Conservation (phyloP, 37 sponge, comb jelly and placozoan species). For the Geodia barretti region DNA sequence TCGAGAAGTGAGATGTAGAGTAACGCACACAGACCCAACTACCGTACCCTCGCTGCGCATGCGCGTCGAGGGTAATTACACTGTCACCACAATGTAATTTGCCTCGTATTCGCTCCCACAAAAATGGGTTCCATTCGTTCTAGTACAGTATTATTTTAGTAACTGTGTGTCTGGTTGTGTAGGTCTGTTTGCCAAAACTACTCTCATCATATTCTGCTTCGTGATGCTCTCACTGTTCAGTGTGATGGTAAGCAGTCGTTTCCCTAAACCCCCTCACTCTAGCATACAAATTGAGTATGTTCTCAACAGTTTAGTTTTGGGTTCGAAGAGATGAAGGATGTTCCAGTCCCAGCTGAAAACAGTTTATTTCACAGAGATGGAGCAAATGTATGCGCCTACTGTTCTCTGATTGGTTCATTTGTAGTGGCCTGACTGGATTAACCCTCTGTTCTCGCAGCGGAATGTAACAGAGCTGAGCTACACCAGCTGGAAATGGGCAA, state of each 20-base stretch:
- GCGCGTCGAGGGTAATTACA: too few species aligned
- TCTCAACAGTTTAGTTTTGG: slow-evolving; percentile 72
- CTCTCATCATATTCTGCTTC: slow-evolving; percentile 80
- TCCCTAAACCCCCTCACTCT: neutral
- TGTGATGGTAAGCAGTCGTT: slow-evolving; percentile 68
- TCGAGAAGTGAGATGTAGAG: too few species aligned
- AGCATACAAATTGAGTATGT: neutral
- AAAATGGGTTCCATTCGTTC: too few species aligned
- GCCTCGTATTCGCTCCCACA: too few species aligned
- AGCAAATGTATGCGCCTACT: too few species aligned
- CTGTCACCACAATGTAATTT: too few species aligned
- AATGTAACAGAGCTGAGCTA: slow-evolving; percentile 27
- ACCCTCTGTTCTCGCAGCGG: neutral
- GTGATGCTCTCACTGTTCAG: slow-evolving; percentile 85
- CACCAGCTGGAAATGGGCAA: slow-evolving; percentile 63
- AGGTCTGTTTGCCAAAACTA: slow-evolving; percentile 95
- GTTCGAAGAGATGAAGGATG: neutral
- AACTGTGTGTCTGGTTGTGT: neutral
- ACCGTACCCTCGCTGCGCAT: too few species aligned
- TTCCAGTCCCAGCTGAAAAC: slow-evolving; percentile 15
- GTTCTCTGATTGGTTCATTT: too few species aligned
- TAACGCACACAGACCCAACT: too few species aligned
- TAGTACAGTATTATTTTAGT: neutral
- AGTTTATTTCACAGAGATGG: too few species aligned
- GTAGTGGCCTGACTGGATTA: too few species aligned